phyloP scores from a whole-genome alignment of 2,113 vertebrate genomes.

The Gracilinanus agilis region DNA sequence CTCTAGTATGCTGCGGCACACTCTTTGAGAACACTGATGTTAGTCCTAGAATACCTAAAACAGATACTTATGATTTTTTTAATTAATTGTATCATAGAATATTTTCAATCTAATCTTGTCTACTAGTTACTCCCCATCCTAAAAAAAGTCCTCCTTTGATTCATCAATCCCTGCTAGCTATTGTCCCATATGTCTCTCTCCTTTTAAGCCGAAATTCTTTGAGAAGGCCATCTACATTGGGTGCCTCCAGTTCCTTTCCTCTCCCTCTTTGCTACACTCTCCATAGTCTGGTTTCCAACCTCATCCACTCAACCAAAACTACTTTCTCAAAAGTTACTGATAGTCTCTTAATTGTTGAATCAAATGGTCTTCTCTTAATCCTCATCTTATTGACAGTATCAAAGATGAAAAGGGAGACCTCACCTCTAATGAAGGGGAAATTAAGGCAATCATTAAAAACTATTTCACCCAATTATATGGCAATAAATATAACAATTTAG shows the following conservation, averaged over 20 bases:
- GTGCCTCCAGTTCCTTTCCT: background rate
- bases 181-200: background rate
- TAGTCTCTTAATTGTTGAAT: background rate
- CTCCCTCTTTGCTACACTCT: background rate
- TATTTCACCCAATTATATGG: too few relatives aligned
- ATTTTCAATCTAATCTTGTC: too few relatives aligned
- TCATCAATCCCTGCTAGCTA: background rate
- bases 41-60: too few relatives aligned
- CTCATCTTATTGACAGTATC: background rate
- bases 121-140: background rate
- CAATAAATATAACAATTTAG: too few relatives aligned
- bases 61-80: too few relatives aligned
- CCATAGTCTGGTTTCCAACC: background rate
- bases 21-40: background rate
- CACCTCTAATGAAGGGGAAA: too few relatives aligned
- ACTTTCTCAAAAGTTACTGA: too few relatives aligned
- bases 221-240: too few relatives aligned
- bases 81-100: too few relatives aligned
- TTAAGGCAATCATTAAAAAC: too few relatives aligned
- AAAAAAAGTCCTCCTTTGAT: background rate
- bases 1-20: too few relatives aligned
- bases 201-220: background rate
- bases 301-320: background rate
- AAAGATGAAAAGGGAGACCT: too few relatives aligned
- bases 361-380: background rate